Conservation (phyloP, 2,113 vertebrate genomes). For the Penelope pileata region DNA sequence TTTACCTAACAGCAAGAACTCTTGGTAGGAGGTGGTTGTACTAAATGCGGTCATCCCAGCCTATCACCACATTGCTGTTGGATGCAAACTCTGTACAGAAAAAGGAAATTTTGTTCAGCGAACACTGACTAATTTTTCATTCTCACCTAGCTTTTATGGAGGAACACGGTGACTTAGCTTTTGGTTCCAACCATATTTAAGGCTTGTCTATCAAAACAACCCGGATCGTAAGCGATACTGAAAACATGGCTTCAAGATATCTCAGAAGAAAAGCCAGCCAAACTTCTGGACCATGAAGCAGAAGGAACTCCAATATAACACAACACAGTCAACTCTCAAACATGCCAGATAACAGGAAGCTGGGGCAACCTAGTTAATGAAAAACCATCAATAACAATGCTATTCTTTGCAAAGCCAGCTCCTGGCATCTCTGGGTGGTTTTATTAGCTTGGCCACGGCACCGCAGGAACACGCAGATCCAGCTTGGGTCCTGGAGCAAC, state of each 20-base stretch:
- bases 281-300: constrained; percentile 66
- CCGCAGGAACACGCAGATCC: not conserved
- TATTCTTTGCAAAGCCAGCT: not conserved
- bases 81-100: not conserved
- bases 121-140: constrained; percentile 21
- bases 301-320: constrained; percentile 22
- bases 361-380: constrained; percentile 61
- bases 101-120: not conserved
- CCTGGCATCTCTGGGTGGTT: constrained; percentile 14
- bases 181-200: not conserved
- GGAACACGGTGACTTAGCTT: not conserved
- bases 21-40: not conserved
- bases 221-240: not conserved
- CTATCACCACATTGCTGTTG: not conserved
- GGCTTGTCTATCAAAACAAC: not conserved
- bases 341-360: constrained; percentile 49
- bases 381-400: constrained; percentile 64
- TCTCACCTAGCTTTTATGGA: not conserved
- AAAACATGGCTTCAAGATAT: not conserved
- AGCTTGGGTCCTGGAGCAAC: not conserved
- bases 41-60: constrained; percentile 13
- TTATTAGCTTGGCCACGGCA: not conserved
- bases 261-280: not conserved
- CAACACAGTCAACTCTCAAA: constrained; percentile 16
- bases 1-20: constrained; percentile 36